These are phyloP conservation scores for Leucoraja erinaceus DNA, from an alignment of 2,113 vertebrate species.

Conservation along the genomic window DNA sequence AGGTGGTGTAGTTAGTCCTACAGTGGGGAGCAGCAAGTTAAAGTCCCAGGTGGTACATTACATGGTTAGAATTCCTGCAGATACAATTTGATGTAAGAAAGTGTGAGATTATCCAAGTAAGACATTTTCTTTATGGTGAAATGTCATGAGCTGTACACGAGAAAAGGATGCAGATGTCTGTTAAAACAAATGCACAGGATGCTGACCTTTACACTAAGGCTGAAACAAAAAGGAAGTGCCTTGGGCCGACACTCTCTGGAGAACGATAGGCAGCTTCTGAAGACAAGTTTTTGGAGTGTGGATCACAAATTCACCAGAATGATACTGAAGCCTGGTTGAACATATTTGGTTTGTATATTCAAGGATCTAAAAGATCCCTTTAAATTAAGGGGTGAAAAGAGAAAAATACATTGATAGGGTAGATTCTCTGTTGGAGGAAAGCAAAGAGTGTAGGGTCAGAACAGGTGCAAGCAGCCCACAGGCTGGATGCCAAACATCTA, in stretches of 20 bases:
- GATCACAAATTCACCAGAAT: neutral
- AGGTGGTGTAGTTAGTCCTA: too few species aligned
- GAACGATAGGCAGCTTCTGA: neutral
- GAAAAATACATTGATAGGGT: neutral
- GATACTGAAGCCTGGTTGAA: neutral
- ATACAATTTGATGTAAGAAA: too few species aligned
- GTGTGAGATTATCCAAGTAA: too few species aligned
- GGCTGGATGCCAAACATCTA: too few species aligned
- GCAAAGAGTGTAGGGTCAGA: neutral
- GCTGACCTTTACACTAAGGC: neutral
- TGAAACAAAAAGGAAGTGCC: neutral
- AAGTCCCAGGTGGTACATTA: too few species aligned
- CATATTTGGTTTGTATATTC: neutral
- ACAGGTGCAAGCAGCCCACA: too few species aligned
- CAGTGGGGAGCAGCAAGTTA: too few species aligned
- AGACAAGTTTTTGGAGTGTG: neutral
- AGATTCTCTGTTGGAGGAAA: neutral
- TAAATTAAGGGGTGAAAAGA: neutral
- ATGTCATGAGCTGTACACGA: too few species aligned
- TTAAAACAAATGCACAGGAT: neutral
- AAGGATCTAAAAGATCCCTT: too few species aligned
- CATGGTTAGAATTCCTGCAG: too few species aligned
- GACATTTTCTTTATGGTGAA: too few species aligned
- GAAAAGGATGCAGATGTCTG: too few species aligned
- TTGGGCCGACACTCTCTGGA: neutral